phyloP scores from a whole-genome alignment of 2,797 vertebrate genomes.

The Apogon hyalosoma region DNA sequence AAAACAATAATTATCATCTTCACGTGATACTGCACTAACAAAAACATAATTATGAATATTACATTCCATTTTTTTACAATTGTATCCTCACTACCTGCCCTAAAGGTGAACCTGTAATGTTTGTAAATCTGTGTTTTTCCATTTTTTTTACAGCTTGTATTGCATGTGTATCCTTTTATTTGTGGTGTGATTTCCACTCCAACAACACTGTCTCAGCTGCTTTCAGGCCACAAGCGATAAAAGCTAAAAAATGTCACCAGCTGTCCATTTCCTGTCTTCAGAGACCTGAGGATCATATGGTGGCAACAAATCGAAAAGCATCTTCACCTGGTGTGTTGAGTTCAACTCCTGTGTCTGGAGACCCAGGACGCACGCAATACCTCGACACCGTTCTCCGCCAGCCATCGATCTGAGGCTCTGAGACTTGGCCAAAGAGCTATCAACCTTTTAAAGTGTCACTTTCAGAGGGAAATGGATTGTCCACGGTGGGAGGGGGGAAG shows the following conservation, averaged over 20 bases:
- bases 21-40: no score
- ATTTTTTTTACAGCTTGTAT: background rate
- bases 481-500: slow-evolving; percentile 25
- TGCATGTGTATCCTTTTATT: slow-evolving; percentile 15
- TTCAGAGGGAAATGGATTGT: slow-evolving; percentile 73
- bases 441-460: slow-evolving; percentile 77
- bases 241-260: slow-evolving; percentile 16
- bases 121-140: background rate
- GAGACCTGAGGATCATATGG: slow-evolving; percentile 37
- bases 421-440: slow-evolving; percentile 68
- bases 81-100: no score
- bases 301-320: slow-evolving; percentile 62
- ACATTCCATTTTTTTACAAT: no score
- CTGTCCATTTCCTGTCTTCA: slow-evolving; percentile 16
- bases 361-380: slow-evolving; percentile 21
- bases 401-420: slow-evolving; percentile 68
- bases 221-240: slow-evolving; percentile 14
- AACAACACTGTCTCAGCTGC: background rate
- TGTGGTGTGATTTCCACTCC: slow-evolving; percentile 4
- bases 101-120: no score
- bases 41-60: no score
- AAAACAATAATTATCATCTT: no score
- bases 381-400: slow-evolving; percentile 34
- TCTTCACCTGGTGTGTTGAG: slow-evolving; percentile 54
- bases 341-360: slow-evolving; percentile 41